A percentile compares a stretch with the other conserved stretches of the same genome.
Evolutionary conservation across 1,140 invertebrate species (phyloP).

Genomic region (Cotesia chilonis): DNA sequence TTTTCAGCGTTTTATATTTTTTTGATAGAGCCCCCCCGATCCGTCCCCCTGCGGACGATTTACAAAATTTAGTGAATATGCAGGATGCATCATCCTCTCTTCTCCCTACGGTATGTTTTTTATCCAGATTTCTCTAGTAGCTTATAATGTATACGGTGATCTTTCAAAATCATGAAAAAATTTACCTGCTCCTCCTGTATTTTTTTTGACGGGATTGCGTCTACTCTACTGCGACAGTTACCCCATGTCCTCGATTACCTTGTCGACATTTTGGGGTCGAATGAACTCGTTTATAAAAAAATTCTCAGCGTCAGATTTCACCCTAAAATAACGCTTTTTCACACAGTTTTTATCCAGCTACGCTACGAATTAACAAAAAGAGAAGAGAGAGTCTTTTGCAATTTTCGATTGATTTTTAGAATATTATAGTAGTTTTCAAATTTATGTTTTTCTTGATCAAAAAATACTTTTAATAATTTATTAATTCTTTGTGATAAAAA

Average conservation of each 20-base stretch:
- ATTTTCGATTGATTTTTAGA: background rate
- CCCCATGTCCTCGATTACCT: constrained; percentile 28
- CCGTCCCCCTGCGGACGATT: constrained; percentile 47
- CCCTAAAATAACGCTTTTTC: constrained; percentile 66
- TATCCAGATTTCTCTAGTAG: constrained; percentile 22
- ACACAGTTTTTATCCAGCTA: constrained; percentile 62
- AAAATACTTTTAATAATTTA: too few species aligned
- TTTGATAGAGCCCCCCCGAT: constrained; percentile 27
- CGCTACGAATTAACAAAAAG: constrained; percentile 5
- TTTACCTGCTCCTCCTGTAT: constrained; percentile 60
- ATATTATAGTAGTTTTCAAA: background rate
- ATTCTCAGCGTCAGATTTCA: constrained; percentile 60
- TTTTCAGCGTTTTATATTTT: constrained; percentile 46
- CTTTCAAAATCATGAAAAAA: constrained; percentile 56
- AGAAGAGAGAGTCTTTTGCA: constrained; percentile 37
- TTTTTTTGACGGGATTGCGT: constrained; percentile 37
- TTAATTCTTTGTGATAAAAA: too few species aligned
- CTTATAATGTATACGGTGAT: constrained; percentile 38
- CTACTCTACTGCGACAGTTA: constrained; percentile 21
- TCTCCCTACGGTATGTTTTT: constrained; percentile 39
- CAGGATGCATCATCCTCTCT: constrained; percentile 57
- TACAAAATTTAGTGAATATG: constrained; percentile 61
- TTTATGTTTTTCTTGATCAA: constrained; percentile 21
- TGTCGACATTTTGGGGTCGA: constrained; percentile 46
- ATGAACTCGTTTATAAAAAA: constrained; percentile 39